These are phyloP conservation scores for Atlantisia rogersi DNA, from an alignment of 2,113 vertebrate genomes.

Conservation along the genomic window DNA sequence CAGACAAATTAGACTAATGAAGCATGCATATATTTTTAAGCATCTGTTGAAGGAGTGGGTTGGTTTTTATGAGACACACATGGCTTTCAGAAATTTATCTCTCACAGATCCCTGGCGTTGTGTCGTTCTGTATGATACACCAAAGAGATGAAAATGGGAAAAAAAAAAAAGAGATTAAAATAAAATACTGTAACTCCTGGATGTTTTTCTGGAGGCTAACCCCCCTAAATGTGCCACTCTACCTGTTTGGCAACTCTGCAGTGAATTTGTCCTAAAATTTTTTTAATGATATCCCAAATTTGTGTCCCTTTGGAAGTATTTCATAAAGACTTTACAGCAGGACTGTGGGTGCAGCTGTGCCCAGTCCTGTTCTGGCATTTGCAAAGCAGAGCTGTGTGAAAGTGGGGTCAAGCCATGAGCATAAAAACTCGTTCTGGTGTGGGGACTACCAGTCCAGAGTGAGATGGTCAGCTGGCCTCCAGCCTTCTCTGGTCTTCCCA, in stretches of 20 bases:
- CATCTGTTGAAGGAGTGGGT: slow-evolving; percentile 23
- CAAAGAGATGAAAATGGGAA: not conserved
- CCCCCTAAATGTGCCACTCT: not conserved
- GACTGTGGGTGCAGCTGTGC: not conserved
- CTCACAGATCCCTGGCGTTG: not conserved
- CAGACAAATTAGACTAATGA: slow-evolving; percentile 15
- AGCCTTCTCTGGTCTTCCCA: not conserved
- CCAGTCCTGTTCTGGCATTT: not conserved
- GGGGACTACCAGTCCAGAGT: not conserved
- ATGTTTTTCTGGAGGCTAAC: not conserved
- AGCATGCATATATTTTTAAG: slow-evolving; percentile 17
- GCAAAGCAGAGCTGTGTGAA: not conserved
- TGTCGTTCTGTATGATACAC: not conserved
- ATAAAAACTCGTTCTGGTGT: not conserved
- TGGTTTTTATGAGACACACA: not conserved
- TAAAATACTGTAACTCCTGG: not conserved
- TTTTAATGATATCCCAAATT: not conserved
- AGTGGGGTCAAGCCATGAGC: not conserved
- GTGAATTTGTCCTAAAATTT: not conserved
- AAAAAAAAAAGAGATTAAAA: not conserved
- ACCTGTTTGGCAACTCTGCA: not conserved
- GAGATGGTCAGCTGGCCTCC: not conserved
- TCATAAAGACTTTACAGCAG: not conserved
- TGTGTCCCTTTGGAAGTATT: not conserved
- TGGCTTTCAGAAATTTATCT: not conserved